These are phyloP conservation scores for Amitus sp. DNA, from an alignment of 2,888 invertebrate genomes.

Conservation along the genomic window DNA sequence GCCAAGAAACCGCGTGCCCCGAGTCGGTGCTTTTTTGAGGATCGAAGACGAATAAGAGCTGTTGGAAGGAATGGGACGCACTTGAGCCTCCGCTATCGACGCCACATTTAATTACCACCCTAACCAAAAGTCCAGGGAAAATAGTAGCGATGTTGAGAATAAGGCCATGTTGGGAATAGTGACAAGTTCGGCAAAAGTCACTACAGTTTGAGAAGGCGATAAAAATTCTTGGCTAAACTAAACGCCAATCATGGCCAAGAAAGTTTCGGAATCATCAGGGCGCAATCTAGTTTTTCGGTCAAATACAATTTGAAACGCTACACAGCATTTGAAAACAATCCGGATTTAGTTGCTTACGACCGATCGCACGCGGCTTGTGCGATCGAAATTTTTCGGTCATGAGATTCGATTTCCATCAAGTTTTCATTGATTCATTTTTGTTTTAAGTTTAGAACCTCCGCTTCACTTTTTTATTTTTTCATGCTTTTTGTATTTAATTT, in stretches of 20 bases:
- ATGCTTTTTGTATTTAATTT: not conserved
- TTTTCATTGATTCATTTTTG: no score
- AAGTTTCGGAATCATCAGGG: no score
- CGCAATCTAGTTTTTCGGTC: no score
- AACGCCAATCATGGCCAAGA: no score
- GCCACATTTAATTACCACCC: slow-evolving; percentile 68
- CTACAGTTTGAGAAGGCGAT: slow-evolving; percentile 52
- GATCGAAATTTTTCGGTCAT: no score
- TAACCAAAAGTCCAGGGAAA: slow-evolving; percentile 30
- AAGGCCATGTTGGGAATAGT: slow-evolving; percentile 49
- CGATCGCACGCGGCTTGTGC: slow-evolving; percentile 22
- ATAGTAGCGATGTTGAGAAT: slow-evolving; percentile 30
- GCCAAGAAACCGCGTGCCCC: slow-evolving; percentile 17
- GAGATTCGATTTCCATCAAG: no score
- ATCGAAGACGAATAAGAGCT: slow-evolving; percentile 22
- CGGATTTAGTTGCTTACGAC: not conserved
- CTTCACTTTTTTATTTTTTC: no score
- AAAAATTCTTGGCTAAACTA: no score
- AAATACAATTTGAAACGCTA: not conserved
- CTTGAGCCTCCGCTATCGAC: slow-evolving; percentile 64
- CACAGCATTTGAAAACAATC: slow-evolving; percentile 9
- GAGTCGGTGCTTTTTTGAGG: slow-evolving; percentile 21
- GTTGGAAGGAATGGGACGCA: slow-evolving; percentile 36
- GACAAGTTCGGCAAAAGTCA: slow-evolving; percentile 56
- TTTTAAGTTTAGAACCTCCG: no score